phyloP scores from a whole-genome alignment of 1,140 invertebrate species.

The Hirudo medicinalis region DNA sequence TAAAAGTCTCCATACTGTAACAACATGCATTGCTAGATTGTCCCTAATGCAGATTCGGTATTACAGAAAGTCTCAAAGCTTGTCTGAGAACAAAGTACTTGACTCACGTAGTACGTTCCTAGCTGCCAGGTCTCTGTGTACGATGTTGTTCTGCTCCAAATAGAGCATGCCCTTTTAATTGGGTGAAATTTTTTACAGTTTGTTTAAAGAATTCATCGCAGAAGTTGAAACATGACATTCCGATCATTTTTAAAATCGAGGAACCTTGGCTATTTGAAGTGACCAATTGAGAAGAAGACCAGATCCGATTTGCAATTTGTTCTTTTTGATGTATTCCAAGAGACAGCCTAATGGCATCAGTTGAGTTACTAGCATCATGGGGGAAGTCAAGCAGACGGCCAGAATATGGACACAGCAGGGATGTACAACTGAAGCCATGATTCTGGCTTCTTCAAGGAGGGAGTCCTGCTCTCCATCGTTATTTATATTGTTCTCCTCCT shows the following conservation, averaged over 20 bases:
- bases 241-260: too few species aligned
- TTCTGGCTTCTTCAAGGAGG: constrained; percentile 85
- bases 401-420: constrained; percentile 81
- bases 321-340: constrained; percentile 81
- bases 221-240: neutral
- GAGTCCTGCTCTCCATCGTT: constrained; percentile 42
- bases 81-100: too few species aligned
- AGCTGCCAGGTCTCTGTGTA: constrained; percentile 88
- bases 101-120: constrained; percentile 65
- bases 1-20: too few species aligned
- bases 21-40: too few species aligned
- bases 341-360: constrained; percentile 91
- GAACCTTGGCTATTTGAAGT: constrained; percentile 81
- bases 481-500: constrained; percentile 68
- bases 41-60: too few species aligned
- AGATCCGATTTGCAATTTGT: constrained; percentile 84
- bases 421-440: constrained; percentile 95
- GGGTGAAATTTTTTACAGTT: neutral
- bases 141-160: constrained; percentile 79
- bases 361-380: constrained; percentile 90
- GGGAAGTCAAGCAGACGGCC: constrained; percentile 92
- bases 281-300: constrained; percentile 91
- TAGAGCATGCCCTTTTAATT: constrained; percentile 72
- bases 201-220: neutral
- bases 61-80: too few species aligned